These are phyloP conservation scores for Eutrigla gurnardus DNA, from an alignment of 2,797 vertebrate species.

Conservation along the genomic window DNA sequence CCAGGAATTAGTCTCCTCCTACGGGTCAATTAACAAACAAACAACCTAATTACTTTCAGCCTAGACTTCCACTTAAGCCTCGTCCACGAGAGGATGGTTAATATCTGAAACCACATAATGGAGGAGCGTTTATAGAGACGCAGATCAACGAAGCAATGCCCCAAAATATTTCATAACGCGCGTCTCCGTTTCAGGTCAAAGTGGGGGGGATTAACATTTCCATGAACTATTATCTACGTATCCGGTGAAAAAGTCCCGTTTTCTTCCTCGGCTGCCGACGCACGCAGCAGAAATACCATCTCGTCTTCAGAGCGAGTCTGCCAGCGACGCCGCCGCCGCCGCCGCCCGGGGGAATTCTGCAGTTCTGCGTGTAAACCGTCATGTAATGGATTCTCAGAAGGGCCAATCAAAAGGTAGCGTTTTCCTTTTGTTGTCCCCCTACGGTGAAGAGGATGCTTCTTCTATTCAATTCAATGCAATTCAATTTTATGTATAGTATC, in stretches of 20 bases:
- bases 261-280: constrained; percentile 11
- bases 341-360: constrained; percentile 49
- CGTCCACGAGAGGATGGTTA: neutral
- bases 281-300: constrained; percentile 51
- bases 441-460: constrained; percentile 1
- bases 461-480: too few species aligned
- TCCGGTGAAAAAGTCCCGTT: constrained; percentile 27
- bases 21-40: constrained; percentile 30
- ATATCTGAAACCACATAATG: neutral
- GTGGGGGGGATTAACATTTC: constrained; percentile 9
- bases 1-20: constrained; percentile 10
- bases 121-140: constrained; percentile 1
- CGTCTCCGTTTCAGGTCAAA: constrained; percentile 35
- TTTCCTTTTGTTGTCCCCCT: neutral
- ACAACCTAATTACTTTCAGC: constrained; percentile 20
- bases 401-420: constrained; percentile 55
- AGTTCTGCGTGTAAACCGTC: constrained; percentile 42
- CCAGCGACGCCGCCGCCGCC: constrained; percentile 33
- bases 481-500: too few species aligned
- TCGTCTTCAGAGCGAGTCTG: constrained; percentile 27
- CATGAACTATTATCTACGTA: constrained; percentile 37
- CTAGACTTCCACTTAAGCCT: constrained; percentile 10
- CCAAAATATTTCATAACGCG: constrained; percentile 3
- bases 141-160: constrained; percentile 20
- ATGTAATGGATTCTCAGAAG: constrained; percentile 60